Evolutionary conservation across 2,113 vertebrate species (phyloP).

Genomic region (Pyrgilauda ruficollis): DNA sequence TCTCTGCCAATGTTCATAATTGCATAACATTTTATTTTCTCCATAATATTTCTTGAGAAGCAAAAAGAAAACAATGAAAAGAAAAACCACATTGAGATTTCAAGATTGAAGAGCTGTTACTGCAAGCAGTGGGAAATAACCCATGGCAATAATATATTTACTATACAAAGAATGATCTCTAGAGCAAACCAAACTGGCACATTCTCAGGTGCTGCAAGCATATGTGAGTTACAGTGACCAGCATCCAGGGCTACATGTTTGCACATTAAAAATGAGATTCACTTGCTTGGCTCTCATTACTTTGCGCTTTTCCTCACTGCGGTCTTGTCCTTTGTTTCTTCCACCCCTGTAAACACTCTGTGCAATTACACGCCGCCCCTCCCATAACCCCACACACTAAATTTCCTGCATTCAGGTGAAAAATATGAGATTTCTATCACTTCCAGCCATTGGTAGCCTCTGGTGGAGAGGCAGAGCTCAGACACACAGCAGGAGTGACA

Average conservation of each 20-base stretch:
- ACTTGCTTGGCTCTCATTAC: not conserved
- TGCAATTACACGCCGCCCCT: not conserved
- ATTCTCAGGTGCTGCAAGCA: fast-evolving
- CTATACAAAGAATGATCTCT: not conserved
- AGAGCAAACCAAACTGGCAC: not conserved
- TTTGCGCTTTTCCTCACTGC: fast-evolving
- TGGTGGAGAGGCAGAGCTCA: not conserved
- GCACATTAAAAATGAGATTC: not conserved
- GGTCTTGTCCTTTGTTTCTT: not conserved
- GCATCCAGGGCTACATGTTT: not conserved
- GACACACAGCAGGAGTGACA: not conserved
- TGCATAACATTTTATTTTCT: not conserved
- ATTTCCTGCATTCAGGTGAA: not conserved
- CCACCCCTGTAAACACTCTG: not conserved
- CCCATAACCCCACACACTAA: not conserved
- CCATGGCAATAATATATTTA: not conserved
- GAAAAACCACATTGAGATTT: not conserved
- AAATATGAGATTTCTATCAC: not conserved
- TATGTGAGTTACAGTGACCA: not conserved
- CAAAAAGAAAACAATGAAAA: not conserved
- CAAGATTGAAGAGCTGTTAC: not conserved
- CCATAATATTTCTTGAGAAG: not conserved
- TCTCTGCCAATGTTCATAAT: not conserved
- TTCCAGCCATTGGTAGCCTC: not conserved
- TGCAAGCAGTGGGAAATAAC: not conserved